phyloP scores from a whole-genome alignment of 2,113 vertebrate species.

The Urocynchramus pylzowi region DNA sequence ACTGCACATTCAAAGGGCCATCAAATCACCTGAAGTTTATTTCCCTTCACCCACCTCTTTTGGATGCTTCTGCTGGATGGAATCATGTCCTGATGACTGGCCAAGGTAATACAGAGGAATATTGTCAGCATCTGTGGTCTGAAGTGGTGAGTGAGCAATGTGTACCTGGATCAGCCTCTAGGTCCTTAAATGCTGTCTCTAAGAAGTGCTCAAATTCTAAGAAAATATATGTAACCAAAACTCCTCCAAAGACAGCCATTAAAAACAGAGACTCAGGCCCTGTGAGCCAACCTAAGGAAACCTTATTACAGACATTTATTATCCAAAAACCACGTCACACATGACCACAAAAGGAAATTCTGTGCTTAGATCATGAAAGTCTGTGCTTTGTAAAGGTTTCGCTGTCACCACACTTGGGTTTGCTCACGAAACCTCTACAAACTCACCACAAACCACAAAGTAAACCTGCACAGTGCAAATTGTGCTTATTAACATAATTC shows the following conservation, averaged over 20 bases:
- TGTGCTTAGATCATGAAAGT: constrained; percentile 61
- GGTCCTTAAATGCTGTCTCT: neutral
- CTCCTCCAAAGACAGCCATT: constrained; percentile 37
- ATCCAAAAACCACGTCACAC: constrained; percentile 61
- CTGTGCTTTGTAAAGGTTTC: constrained; percentile 46
- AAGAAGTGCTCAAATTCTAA: constrained; percentile 20
- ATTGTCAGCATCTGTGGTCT: neutral
- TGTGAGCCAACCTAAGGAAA: constrained; percentile 59
- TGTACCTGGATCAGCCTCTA: neutral
- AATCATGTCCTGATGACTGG: neutral
- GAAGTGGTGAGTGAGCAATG: constrained; percentile 1
- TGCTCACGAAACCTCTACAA: constrained; percentile 72
- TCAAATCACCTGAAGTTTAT: neutral
- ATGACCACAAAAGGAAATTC: constrained; percentile 75
- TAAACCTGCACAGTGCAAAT: constrained; percentile 54
- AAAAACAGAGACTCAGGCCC: constrained; percentile 11
- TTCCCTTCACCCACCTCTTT: neutral
- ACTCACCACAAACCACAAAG: constrained; percentile 77
- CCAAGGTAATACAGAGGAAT: neutral
- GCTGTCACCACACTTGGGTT: constrained; percentile 67
- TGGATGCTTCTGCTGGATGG: neutral
- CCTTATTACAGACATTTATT: constrained; percentile 67
- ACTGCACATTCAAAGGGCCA: neutral
- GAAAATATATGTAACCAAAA: constrained; percentile 32
- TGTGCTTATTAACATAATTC: constrained; percentile 70